phyloP scores from a whole-genome alignment of 2,113 vertebrate genomes.

The Spea multiplicata region DNA sequence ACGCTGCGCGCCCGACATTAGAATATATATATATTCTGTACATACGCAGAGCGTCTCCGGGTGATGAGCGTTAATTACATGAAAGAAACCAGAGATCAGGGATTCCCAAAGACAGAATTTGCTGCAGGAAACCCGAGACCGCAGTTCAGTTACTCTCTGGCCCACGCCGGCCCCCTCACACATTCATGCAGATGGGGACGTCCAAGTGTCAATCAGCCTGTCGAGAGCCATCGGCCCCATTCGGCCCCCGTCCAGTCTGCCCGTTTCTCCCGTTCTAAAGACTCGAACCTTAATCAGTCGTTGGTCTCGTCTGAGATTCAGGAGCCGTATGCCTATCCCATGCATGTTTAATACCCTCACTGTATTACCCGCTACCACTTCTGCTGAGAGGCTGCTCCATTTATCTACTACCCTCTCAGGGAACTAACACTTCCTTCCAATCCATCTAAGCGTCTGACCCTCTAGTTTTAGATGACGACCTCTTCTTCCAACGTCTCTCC shows the following conservation, averaged over 20 bases:
- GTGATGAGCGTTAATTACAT: conserved; percentile 26
- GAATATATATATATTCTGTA: not conserved
- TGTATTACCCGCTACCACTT: too few relatives aligned
- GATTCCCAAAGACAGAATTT: not conserved
- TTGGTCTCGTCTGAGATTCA: too few relatives aligned
- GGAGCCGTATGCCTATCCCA: too few relatives aligned
- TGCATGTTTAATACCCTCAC: too few relatives aligned
- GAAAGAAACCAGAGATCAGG: conserved; percentile 1
- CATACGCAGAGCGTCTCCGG: not conserved
- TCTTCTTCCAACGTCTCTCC: not conserved
- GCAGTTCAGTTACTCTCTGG: conserved; percentile 10
- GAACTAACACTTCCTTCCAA: too few relatives aligned
- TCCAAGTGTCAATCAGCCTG: not conserved
- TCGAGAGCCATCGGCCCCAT: not conserved
- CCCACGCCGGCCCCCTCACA: conserved; percentile 7
- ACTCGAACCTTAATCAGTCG: too few relatives aligned
- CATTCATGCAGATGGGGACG: conserved; percentile 20
- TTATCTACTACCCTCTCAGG: too few relatives aligned
- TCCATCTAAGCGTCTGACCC: too few relatives aligned
- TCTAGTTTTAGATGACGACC: too few relatives aligned
- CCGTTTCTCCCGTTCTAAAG: too few relatives aligned
- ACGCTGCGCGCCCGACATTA: not conserved
- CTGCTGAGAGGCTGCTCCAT: too few relatives aligned
- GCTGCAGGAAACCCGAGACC: not conserved
- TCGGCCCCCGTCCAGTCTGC: too few relatives aligned